A percentile compares a stretch with the other conserved stretches of the same genome.
These are phyloP conservation scores for Tipula vernalis DNA, from an alignment of 2,888 invertebrate species.

Conservation along the genomic window DNA sequence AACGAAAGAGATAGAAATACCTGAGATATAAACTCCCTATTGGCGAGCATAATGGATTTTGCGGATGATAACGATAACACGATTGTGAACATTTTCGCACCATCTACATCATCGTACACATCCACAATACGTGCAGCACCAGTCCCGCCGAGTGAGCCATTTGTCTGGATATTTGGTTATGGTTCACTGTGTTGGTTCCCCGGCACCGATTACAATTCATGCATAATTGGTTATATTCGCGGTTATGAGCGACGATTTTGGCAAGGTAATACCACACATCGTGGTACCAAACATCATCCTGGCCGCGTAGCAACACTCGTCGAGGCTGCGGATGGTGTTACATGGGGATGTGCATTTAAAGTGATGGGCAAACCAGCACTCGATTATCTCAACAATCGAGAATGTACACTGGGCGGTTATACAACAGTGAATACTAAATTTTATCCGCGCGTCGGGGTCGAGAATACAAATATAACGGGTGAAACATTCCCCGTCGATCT, in stretches of 20 bases:
- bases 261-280: conserved; percentile 79
- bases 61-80: neutral
- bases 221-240: conserved; percentile 58
- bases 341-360: conserved; percentile 79
- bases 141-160: neutral
- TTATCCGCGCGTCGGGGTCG: conserved; percentile 38
- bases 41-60: neutral
- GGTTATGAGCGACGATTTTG: conserved; percentile 81
- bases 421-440: conserved; percentile 46
- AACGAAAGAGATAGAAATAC: neutral
- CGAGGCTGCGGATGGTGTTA: conserved; percentile 61
- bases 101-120: neutral
- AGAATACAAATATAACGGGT: conserved; percentile 31
- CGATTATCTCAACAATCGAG: conserved; percentile 66
- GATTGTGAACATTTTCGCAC: neutral
- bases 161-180: conserved; percentile 87
- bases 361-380: conserved; percentile 59
- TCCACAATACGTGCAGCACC: neutral
- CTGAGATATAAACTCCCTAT: neutral
- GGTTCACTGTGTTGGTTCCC: conserved; percentile 93
- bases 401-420: conserved; percentile 60
- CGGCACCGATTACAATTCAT: conserved; percentile 73
- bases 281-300: conserved; percentile 64
- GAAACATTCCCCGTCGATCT: conserved; percentile 40
- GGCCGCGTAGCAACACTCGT: conserved; percentile 82